Evolutionary conservation across 2,113 vertebrate species (phyloP).

Genomic region (Cepphus grylle): DNA sequence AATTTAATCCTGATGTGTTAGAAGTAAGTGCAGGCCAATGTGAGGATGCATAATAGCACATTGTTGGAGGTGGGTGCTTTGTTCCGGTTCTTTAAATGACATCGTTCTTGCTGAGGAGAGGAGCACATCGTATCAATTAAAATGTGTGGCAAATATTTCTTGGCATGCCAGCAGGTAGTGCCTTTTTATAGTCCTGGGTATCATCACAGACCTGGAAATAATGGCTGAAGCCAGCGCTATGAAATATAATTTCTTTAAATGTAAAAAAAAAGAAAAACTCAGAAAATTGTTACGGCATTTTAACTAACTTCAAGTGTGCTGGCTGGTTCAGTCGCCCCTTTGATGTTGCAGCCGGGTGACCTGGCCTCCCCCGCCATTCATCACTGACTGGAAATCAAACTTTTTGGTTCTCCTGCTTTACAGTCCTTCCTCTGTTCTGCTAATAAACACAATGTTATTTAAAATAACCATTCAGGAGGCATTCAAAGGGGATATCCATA

Average conservation of each 20-base stretch:
- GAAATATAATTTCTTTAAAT: slow-evolving; percentile 56
- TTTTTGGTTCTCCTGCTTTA: slow-evolving; percentile 21
- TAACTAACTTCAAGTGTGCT: slow-evolving; percentile 63
- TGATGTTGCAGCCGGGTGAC: slow-evolving; percentile 60
- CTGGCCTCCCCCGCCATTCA: slow-evolving; percentile 56
- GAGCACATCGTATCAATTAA: not conserved
- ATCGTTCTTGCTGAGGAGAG: not conserved
- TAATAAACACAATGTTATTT: slow-evolving; percentile 57
- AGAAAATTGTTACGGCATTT: slow-evolving; percentile 48
- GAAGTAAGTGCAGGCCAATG: accelerated
- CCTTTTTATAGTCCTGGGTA: not conserved
- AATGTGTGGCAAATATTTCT: not conserved
- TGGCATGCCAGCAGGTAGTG: not conserved
- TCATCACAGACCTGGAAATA: not conserved
- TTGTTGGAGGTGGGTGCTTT: not conserved
- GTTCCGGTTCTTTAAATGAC: not conserved
- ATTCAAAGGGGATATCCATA: slow-evolving; percentile 54
- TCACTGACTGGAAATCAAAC: slow-evolving; percentile 56
- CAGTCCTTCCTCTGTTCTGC: slow-evolving; percentile 51
- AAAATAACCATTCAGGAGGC: slow-evolving; percentile 27
- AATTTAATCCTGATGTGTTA: not conserved
- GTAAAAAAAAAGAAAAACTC: slow-evolving; percentile 47
- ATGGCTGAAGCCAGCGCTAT: slow-evolving; percentile 11
- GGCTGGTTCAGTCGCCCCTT: slow-evolving; percentile 45
- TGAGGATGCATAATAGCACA: accelerated